Evolutionary conservation across 2,113 vertebrate species (phyloP).

Genomic region (Notarius lentiginosus): DNA sequence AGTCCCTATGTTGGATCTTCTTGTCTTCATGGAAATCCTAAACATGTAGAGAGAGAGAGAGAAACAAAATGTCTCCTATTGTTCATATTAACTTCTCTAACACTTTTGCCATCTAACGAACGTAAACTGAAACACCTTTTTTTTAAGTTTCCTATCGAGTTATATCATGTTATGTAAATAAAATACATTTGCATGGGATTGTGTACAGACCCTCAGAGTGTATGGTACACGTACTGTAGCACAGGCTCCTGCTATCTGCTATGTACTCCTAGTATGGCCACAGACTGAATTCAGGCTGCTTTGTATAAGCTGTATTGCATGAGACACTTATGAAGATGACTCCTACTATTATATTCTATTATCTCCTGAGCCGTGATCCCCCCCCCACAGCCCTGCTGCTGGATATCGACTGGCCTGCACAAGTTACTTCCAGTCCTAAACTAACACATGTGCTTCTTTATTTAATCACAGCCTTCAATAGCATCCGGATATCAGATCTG

Average conservation of each 20-base stretch:
- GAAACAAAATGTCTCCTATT: background rate
- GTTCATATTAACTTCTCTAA: background rate
- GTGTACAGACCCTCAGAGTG: background rate
- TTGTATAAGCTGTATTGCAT: background rate
- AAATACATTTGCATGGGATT: background rate
- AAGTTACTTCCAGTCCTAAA: background rate
- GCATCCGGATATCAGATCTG: background rate
- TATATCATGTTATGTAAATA: background rate
- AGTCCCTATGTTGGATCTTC: background rate
- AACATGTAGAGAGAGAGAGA: background rate
- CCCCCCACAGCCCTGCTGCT: background rate
- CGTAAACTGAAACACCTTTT: background rate
- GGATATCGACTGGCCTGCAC: background rate
- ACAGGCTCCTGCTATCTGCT: background rate
- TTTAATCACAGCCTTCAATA: background rate
- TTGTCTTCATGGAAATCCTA: background rate
- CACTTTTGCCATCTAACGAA: background rate
- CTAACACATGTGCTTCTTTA: background rate
- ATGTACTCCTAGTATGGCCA: background rate
- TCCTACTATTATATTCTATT: background rate
- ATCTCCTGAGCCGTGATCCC: background rate
- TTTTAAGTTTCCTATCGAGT: background rate
- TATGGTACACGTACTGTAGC: background rate
- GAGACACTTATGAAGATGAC: constrained; percentile 18
- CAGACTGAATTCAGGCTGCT: background rate